These are phyloP conservation scores for Montipora efflorescens DNA, from an alignment of 64 coral and sea anemone species.

Conservation along the genomic window DNA sequence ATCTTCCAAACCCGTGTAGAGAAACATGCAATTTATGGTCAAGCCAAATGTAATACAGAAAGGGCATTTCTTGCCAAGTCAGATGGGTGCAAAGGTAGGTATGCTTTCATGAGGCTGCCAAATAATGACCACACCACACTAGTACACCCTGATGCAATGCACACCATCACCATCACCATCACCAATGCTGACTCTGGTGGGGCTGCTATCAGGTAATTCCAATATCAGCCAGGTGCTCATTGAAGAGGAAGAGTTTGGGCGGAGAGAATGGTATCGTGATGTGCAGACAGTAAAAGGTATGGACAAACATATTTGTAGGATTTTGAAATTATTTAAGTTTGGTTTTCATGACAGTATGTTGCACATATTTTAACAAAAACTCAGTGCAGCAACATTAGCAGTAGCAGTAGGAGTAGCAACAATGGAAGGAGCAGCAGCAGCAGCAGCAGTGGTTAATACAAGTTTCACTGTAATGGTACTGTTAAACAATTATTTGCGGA, in stretches of 20 bases:
- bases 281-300: neutral
- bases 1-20: neutral
- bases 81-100: constrained; percentile 47
- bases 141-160: constrained; percentile 56
- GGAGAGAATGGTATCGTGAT: neutral
- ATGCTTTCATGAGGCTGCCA: constrained; percentile 35
- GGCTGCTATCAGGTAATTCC: constrained; percentile 16
- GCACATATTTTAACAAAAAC: too few species aligned
- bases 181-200: constrained; percentile 14
- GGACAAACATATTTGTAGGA: neutral
- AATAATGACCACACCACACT: constrained; percentile 46
- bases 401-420: too few species aligned
- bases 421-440: too few species aligned
- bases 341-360: neutral
- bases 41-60: neutral
- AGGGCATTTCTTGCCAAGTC: constrained; percentile 37
- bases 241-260: constrained; percentile 14
- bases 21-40: neutral
- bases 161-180: constrained; percentile 51
- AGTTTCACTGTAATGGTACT: too few species aligned
- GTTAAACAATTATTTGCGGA: too few species aligned
- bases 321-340: neutral
- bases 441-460: too few species aligned
- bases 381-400: too few species aligned
- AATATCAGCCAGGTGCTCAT: constrained; percentile 15